Conservation (phyloP, 2,113 vertebrate species). For the Zosterops japonicus region DNA sequence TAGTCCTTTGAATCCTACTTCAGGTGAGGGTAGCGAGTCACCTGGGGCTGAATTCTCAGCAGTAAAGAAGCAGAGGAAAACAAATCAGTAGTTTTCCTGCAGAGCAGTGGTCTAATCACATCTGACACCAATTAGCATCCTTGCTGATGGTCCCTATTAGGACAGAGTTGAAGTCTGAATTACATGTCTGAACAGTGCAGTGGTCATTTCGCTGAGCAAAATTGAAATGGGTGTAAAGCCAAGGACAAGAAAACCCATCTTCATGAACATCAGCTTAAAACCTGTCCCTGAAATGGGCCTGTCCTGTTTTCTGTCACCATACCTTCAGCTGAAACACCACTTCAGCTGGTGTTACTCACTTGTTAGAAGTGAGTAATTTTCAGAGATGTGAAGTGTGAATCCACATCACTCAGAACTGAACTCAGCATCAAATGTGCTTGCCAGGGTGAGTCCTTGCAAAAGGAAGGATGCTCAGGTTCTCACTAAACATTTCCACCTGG, state of each 20-base stretch:
- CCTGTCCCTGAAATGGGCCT: not conserved
- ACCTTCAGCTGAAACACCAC: not conserved
- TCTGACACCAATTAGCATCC: conserved; percentile 21
- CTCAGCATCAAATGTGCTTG: not conserved
- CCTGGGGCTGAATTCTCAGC: not conserved
- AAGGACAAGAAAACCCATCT: not conserved
- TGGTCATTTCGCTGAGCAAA: not conserved
- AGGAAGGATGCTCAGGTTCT: rapidly evolving
- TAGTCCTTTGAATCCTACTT: not conserved
- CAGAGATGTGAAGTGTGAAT: not conserved
- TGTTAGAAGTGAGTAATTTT: not conserved
- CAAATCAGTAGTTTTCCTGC: not conserved
- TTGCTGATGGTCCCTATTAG: not conserved
- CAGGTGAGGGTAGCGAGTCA: not conserved
- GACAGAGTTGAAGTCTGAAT: not conserved
- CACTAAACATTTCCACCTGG: not conserved
- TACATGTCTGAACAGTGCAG: not conserved
- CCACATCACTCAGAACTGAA: not conserved
- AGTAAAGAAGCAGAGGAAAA: not conserved
- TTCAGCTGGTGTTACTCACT: not conserved
- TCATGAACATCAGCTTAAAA: not conserved
- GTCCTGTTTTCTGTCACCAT: not conserved
- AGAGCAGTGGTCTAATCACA: conserved; percentile 25
- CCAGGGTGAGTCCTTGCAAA: not conserved
- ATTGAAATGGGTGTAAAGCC: not conserved